These are phyloP conservation scores for Acleris cristana DNA, from an alignment of 2,888 invertebrate genomes.

Conservation along the genomic window DNA sequence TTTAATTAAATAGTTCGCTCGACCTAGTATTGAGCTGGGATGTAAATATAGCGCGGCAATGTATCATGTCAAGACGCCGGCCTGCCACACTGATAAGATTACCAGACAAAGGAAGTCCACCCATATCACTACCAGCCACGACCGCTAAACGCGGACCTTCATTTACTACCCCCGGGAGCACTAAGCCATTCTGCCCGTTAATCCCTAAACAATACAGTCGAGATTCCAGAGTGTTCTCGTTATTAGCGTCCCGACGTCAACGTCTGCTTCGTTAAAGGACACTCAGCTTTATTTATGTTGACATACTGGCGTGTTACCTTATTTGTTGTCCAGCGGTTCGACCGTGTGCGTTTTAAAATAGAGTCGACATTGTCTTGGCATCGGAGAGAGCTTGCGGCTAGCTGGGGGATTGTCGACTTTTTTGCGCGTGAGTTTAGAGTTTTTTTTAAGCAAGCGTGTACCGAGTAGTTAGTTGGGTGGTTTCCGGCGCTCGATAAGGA, in stretches of 20 bases:
- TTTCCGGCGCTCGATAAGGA: conserved; percentile 80
- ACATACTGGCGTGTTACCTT: conserved; percentile 80
- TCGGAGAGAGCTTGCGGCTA: conserved; percentile 45
- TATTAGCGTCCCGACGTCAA: conserved; percentile 77
- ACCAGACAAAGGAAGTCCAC: conserved; percentile 83
- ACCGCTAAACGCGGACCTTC: conserved; percentile 79
- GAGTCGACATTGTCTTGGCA: conserved; percentile 57
- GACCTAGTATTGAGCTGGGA: conserved; percentile 44
- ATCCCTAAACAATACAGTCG: conserved; percentile 59
- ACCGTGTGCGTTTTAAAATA: conserved; percentile 59
- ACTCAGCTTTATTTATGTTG: conserved; percentile 83
- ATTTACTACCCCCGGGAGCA: conserved; percentile 66
- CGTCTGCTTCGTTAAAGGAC: conserved; percentile 83
- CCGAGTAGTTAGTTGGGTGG: conserved; percentile 60
- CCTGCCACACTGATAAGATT: conserved; percentile 79
- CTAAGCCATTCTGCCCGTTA: conserved; percentile 57
- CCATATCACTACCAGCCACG: conserved; percentile 78
- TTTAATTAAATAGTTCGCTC: conserved; percentile 34
- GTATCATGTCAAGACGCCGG: conserved; percentile 78
- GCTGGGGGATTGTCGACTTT: conserved; percentile 62
- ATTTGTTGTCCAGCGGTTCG: conserved; percentile 63
- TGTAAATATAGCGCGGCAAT: conserved; percentile 65
- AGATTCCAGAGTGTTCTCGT: conserved; percentile 59
- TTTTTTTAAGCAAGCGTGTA: conserved; percentile 54
- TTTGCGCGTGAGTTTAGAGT: conserved; percentile 57